Evolutionary conservation across 2,797 vertebrate genomes (phyloP), one percentile per base, ranked within the genome.

Genomic region (Eremophila alpestris): DNA sequence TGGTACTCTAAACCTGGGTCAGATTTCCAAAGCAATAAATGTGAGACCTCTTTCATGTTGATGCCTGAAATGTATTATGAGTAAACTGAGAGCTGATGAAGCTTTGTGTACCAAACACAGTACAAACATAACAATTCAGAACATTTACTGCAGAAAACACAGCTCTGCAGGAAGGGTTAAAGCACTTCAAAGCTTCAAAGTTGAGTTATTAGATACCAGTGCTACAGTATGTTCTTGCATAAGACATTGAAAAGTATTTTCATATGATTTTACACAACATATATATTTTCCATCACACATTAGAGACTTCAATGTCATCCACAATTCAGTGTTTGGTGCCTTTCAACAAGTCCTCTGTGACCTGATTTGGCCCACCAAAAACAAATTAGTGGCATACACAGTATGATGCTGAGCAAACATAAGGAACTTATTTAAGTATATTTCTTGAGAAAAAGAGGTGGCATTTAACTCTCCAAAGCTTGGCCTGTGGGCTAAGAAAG

Each of bases 1-100:
- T 96, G 65, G 77, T 96, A 82, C 81, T 94, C 89, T 85, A 90
- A 69, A 90, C 71, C 76, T 91, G 85, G 65, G 67, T 97, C 95
- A 96, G 69, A 91, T 98, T 94, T 98, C 95, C 92, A 96, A 91
- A 95, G 93, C 85, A 94, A 83, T 97, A 97, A 97, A 97, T 97
- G 85, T 92, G 92, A 87, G 70, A 60, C 87, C 93, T 93, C 95
- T 97, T 97, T 98, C 96, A 96, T 86, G 82, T 93, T 95, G 91
- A 68, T 97, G 96, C 91, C 93, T 97, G 94, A 96, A 95, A 97
- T 96, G 96, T 93, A 95, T 97, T 97, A 97, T 54, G 73, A 93
- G 87, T 85, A 96, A 98, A 93, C 87, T 79, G 90, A 96, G 83
- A 91, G 79, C 80, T 91, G 79, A 27, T 90, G 68, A 94, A 96